phyloP scores from a whole-genome alignment of 2,888 invertebrate species.

The Campoletis raptor region DNA sequence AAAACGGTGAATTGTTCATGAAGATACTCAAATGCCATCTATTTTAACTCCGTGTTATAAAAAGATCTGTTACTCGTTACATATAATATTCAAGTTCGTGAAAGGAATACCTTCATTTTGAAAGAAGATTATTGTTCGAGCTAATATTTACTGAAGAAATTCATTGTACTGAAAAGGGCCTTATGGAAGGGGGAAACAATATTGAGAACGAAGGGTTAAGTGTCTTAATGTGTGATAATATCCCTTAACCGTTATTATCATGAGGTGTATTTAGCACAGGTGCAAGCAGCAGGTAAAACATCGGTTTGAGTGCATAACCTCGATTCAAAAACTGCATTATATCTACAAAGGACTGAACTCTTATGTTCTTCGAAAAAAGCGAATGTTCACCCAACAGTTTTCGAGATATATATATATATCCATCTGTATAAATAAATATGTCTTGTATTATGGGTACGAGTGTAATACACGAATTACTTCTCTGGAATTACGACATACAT shows the following conservation, averaged over 20 bases:
- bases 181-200: neutral
- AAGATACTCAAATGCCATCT: too few relatives aligned
- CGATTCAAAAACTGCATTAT: conserved; percentile 30
- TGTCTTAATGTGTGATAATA: conserved; percentile 45
- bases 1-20: too few relatives aligned
- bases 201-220: conserved; percentile 13
- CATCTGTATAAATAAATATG: conserved; percentile 3
- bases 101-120: too few relatives aligned
- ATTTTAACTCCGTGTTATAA: too few relatives aligned
- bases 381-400: neutral
- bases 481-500: conserved; percentile 35
- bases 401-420: neutral
- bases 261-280: conserved; percentile 56
- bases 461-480: conserved; percentile 58
- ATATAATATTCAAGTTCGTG: too few relatives aligned
- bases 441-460: conserved; percentile 8
- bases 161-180: neutral
- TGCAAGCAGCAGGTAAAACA: conserved; percentile 57
- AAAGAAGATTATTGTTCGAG: neutral
- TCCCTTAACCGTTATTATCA: conserved; percentile 24
- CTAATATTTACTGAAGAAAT: neutral
- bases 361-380: conserved; percentile 18
- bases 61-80: too few relatives aligned
- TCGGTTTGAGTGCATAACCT: conserved; percentile 26
- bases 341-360: neutral